These are phyloP conservation scores for Ornithoptera alexandrae DNA, from an alignment of 2,888 invertebrate genomes.

Conservation along the genomic window DNA sequence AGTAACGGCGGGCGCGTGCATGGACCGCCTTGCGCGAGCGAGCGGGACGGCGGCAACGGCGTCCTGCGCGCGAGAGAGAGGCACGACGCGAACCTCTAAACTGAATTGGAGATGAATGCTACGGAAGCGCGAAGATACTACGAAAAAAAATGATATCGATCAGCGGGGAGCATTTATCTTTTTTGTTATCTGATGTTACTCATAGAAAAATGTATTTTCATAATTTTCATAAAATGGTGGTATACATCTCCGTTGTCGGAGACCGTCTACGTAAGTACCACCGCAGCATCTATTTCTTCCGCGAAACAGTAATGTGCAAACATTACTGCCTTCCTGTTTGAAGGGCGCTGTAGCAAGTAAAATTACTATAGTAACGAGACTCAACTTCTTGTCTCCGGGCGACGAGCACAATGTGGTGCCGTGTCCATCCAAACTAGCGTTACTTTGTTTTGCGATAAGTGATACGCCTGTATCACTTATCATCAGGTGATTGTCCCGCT, in stretches of 20 bases:
- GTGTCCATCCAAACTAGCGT: no score
- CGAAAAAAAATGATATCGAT: constrained; percentile 7
- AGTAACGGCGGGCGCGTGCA: constrained; percentile 70
- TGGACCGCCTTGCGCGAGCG: constrained; percentile 58
- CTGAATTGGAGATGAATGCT: constrained; percentile 41
- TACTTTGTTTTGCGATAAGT: no score
- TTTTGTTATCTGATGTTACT: not conserved
- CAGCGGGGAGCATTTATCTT: not conserved
- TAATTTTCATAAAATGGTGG: not conserved
- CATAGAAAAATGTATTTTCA: not conserved
- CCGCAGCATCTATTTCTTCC: no score
- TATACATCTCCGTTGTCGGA: not conserved
- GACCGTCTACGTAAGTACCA: not conserved
- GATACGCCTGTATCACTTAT: no score
- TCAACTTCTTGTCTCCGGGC: no score
- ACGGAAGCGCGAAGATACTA: constrained; percentile 26
- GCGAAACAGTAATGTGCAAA: no score
- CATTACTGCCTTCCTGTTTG: no score
- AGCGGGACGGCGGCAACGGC: constrained; percentile 39
- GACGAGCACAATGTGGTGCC: no score
- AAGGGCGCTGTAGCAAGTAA: no score
- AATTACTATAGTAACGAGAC: no score
- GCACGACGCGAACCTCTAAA: constrained; percentile 33
- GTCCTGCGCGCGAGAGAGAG: constrained; percentile 39
- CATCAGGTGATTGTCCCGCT: no score